Percentiles rank a stretch among this genome's conserved stretches.
phyloP scores from a whole-genome alignment of 2,888 invertebrate genomes.

The Tetheella fluctuosa region DNA sequence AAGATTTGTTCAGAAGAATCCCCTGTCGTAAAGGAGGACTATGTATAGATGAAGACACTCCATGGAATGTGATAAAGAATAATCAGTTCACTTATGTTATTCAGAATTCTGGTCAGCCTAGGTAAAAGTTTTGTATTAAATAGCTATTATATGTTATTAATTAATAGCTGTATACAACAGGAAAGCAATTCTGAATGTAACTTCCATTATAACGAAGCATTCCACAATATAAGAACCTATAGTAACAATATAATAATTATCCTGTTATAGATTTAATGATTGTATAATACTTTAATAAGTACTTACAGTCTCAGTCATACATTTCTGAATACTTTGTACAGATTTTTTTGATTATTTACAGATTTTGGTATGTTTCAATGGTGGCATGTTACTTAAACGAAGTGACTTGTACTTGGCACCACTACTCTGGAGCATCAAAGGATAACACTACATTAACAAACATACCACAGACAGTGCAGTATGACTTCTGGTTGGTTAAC shows the following conservation, averaged over 20 bases:
- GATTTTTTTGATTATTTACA: conserved; percentile 71
- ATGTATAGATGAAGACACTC: conserved; percentile 94
- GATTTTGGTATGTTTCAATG: conserved; percentile 98
- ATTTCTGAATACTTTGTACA: no score
- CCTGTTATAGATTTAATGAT: no score
- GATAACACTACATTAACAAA: conserved; percentile 64
- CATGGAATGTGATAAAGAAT: conserved; percentile 92
- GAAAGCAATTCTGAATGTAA: no score
- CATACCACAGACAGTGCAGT: conserved; percentile 80
- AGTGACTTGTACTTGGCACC: conserved; percentile 92
- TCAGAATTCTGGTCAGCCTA: conserved; percentile 94
- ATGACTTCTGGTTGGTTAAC: conserved; percentile 98
- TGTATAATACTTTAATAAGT: no score
- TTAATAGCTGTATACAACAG: no score
- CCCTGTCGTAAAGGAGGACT: conserved; percentile 91
- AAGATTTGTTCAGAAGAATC: conserved; percentile 91
- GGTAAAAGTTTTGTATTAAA: conserved; percentile 77
- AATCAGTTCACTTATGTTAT: conserved; percentile 98
- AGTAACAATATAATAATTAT: no score
- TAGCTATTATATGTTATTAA: no score
- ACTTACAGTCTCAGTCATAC: no score
- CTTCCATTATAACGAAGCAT: no score
- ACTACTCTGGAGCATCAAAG: conserved; percentile 80
- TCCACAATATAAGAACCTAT: no score
- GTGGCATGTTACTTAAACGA: conserved; percentile 95